A percentile compares a stretch with the other conserved stretches of the same genome.
phyloP scores from a whole-genome alignment of 2,888 invertebrate species.

The Macrophya annulata region DNA sequence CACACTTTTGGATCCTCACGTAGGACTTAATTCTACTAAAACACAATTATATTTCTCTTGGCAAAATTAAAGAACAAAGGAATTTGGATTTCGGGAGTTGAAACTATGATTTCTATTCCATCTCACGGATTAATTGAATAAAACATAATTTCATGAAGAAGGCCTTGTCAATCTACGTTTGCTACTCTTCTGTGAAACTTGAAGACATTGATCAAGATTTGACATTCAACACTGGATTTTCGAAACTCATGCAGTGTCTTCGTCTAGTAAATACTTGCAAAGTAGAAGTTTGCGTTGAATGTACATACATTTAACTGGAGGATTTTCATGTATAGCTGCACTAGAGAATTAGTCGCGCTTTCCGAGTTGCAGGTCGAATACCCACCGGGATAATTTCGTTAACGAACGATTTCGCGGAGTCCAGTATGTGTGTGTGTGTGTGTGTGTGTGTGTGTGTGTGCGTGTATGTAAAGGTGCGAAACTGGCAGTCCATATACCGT shows the following conservation, averaged over 20 bases:
- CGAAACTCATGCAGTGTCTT: not conserved
- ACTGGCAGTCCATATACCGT: not conserved
- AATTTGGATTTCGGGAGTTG: no score
- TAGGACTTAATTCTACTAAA: no score
- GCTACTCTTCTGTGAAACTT: no score
- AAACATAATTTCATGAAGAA: no score
- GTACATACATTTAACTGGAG: not conserved
- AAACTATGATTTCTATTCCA: no score
- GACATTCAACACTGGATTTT: not conserved
- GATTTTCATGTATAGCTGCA: not conserved
- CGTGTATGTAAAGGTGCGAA: not conserved
- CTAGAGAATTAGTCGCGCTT: not conserved
- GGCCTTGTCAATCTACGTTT: no score
- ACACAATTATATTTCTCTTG: no score
- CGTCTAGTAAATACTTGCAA: not conserved
- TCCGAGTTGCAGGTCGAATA: conserved; percentile 25
- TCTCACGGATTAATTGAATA: no score
- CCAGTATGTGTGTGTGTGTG: not conserved
- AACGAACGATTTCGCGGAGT: conserved; percentile 15
- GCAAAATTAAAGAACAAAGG: no score
- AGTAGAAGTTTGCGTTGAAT: conserved; percentile 13
- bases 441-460: not conserved
- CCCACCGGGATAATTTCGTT: conserved; percentile 40
- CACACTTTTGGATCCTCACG: no score
- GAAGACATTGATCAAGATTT: not conserved